Base-by-base conservation (phyloP, 2,888 invertebrate species). In the Drosophila paracracens region DNA sequence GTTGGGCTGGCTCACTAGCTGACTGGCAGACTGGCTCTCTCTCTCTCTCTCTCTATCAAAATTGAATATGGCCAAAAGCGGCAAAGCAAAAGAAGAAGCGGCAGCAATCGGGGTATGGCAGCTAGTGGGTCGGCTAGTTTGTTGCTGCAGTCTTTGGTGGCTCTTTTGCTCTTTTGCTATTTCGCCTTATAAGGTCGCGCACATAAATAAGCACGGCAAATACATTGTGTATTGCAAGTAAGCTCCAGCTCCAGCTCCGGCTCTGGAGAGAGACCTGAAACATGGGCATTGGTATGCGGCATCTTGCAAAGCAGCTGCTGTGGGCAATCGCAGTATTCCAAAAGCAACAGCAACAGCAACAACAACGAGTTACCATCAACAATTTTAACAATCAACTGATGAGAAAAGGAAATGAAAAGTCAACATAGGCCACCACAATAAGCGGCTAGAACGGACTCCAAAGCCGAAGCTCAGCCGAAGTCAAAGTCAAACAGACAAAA, bases 321-420 rank as follows among this genome's bases (percentile, higher is more conserved):
- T 69, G 67, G 70, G 74, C 81, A 78, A 71, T 68, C 65, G 72
- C 74, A 74, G 78, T 73, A 74, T 75, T 59, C 58, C 60, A 54
- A 52, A 13, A 46, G 46, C 46, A 46, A 13, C 21, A 46, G 46
- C 72, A 76, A 57, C 78, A 43, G 21, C 58, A 43, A 21, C 66
- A 52, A 35, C 67, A 43, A 43, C 43, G 62, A 64, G 73, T 62
- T 43, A 74, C 65, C 77, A 83, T 77, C 83, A 83, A 84, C 88
- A 79, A 87, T 89, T 83, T 85, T 68, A 89, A 84, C 89, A 87
- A 88, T 87, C 87, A 88, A 89, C 85, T 87, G 86, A 88, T 88
- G 86, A 78, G 83, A 88, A 89, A 82, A 88, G 88, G 90, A 88
- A 90, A 90, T 88, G 88, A 90, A 88, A 88, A 88, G 88, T 88